phyloP scores from a whole-genome alignment of 2,113 vertebrate genomes.

The Mustela lutreola region DNA sequence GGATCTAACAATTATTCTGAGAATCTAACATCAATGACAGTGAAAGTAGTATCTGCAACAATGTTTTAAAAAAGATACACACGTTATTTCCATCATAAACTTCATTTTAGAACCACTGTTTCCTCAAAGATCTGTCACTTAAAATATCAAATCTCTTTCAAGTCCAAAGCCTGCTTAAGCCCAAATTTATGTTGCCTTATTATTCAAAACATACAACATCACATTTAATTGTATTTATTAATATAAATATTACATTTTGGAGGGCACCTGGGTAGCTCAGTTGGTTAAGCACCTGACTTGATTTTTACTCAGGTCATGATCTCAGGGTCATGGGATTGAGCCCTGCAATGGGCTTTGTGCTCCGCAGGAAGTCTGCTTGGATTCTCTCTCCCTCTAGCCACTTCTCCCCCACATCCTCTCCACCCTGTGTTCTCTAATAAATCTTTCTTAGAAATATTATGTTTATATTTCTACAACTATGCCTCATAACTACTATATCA shows the following conservation, averaged over 20 bases:
- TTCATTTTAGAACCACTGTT: constrained; percentile 22
- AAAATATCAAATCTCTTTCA: constrained; percentile 58
- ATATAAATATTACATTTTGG: not conserved
- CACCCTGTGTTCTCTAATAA: not conserved
- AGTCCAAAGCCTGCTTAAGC: constrained; percentile 1
- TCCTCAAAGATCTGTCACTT: constrained; percentile 25
- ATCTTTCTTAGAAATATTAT: not conserved
- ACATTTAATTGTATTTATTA: not conserved
- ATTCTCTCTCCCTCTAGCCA: not conserved
- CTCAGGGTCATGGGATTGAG: not conserved
- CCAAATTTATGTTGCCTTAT: not conserved
- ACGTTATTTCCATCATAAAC: constrained; percentile 18
- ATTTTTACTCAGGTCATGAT: not conserved
- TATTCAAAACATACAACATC: constrained; percentile 14
- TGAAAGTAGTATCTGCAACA: not conserved
- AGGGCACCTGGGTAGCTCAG: not conserved
- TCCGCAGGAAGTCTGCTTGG: not conserved
- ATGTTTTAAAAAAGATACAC: not conserved
- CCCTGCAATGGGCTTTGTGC: not conserved
- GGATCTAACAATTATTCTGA: not conserved
- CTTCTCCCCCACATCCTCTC: not conserved
- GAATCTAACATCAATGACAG: not conserved
- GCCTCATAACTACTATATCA: not conserved
- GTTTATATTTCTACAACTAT: not conserved
- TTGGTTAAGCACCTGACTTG: not conserved